Base-by-base conservation (phyloP, 53 echinoderm and acorn worm species). In the Holothuria scabra region DNA sequence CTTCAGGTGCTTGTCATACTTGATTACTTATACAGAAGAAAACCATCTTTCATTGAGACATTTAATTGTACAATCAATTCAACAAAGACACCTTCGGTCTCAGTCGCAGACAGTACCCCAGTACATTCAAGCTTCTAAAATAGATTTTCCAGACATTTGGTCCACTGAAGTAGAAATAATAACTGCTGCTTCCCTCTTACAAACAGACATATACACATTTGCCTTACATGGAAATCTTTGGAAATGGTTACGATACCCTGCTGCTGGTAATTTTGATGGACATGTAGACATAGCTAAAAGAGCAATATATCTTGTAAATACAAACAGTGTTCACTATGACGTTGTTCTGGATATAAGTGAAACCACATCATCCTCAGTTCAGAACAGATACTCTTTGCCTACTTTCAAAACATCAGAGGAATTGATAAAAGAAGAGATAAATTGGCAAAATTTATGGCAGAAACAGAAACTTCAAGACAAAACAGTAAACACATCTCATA, bases 101-200 rank as follows among this genome's bases (percentile, higher is more conserved):
- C 25, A 21, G 1, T 26, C 56, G 20, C 56, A 56, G 46, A 76
- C 76, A 56, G 76, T 76, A 20, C 76, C 56, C 5, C 44, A 76
- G 4, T 76, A 76, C 58, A 76, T 76, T 76, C 0, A 76, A 23
- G 52, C 13, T 28, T 76, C 76, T 0, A 22, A 76, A 8, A 76
- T 76, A 14, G 21, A n/a, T 28, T 22, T 9, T 46, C 46, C 24
- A 46, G 24, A 46, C 21, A 25, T 41, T 23, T 75, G 75, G 75
- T 44, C 75, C 44, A 75, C 75, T 37, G 75, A 75, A 23, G 75
- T 75, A 37, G 75, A 75, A 76, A 55, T 76, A 55, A 52, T 76
- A 57, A 29, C 76, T 55, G 56, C 76, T 49, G 76, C 76, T 55
- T 56, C 67, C 12, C 34, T 67, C 32, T 31, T 67, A 67, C 33